Percentiles rank a stretch among this genome's conserved stretches.
Evolutionary conservation across 2,888 invertebrate genomes (phyloP).

Genomic region (Eremobia ochroleuca): DNA sequence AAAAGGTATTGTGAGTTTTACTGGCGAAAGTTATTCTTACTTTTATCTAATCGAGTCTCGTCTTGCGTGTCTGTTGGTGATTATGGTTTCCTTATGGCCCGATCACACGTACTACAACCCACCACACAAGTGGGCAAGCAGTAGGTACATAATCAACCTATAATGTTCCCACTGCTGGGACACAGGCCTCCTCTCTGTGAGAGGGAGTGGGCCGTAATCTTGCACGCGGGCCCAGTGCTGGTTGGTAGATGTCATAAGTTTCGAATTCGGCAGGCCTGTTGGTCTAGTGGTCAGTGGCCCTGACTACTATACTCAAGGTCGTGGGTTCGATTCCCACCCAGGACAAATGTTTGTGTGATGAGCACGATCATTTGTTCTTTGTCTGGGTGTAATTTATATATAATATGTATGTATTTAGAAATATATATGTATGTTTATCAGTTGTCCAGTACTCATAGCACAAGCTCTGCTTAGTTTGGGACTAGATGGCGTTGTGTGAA

Average conservation of each 20-base stretch:
- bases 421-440: too few relatives aligned
- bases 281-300: too few relatives aligned
- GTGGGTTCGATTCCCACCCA: too few relatives aligned
- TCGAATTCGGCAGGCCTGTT: too few relatives aligned
- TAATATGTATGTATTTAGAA: too few relatives aligned
- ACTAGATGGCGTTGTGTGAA: too few relatives aligned
- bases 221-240: not conserved
- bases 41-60: constrained; percentile 52
- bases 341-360: too few relatives aligned
- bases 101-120: not conserved
- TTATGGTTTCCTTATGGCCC: constrained; percentile 27
- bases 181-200: not conserved
- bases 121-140: not conserved
- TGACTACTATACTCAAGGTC: too few relatives aligned
- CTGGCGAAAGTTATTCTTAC: constrained; percentile 46
- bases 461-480: too few relatives aligned
- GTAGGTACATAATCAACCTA: not conserved
- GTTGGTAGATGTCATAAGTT: not conserved
- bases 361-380: too few relatives aligned
- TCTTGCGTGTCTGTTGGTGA: constrained; percentile 32
- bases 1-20: constrained; percentile 45
- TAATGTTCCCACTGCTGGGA: not conserved
- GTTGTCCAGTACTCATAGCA: too few relatives aligned
- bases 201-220: not conserved
- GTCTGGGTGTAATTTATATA: too few relatives aligned